A percentile compares a stretch with the other conserved stretches of the same genome.
These are phyloP conservation scores for Lysandra coridon DNA, from an alignment of 2,888 invertebrate species.

Conservation along the genomic window DNA sequence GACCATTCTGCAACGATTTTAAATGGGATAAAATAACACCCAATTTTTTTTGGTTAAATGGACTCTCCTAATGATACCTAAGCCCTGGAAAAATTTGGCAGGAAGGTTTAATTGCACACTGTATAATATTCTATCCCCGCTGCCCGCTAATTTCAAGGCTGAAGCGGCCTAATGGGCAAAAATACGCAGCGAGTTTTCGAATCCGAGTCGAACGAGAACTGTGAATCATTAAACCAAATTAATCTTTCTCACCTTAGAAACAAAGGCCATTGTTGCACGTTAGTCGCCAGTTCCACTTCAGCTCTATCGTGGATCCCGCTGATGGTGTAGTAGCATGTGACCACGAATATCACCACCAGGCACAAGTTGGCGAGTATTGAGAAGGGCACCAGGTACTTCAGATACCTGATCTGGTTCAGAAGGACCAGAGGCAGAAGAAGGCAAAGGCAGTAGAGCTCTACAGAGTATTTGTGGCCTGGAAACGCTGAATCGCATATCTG, in stretches of 20 bases:
- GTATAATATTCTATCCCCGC: too few relatives aligned
- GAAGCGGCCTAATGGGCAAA: too few relatives aligned
- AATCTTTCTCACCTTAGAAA: conserved; percentile 83
- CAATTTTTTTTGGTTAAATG: too few relatives aligned
- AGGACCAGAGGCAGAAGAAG: conserved; percentile 85
- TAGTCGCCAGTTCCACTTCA: conserved; percentile 62
- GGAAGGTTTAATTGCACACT: too few relatives aligned
- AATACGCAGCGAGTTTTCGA: too few relatives aligned
- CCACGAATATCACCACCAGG: conserved; percentile 86
- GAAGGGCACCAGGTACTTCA: conserved; percentile 93
- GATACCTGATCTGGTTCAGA: conserved; percentile 84
- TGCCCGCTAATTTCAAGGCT: too few relatives aligned
- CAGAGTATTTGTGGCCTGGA: conserved; percentile 65
- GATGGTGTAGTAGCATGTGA: conserved; percentile 91
- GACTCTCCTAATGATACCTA: too few relatives aligned
- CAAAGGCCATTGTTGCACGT: conserved; percentile 84
- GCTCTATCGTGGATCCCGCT: conserved; percentile 57
- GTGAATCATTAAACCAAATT: not conserved
- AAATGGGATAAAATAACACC: too few relatives aligned
- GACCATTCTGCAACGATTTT: too few relatives aligned
- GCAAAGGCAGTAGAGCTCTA: conserved; percentile 83
- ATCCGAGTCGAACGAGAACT: too few relatives aligned
- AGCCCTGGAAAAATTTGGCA: too few relatives aligned
- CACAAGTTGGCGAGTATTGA: conserved; percentile 92
- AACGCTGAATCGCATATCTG: conserved; percentile 75